Percentiles rank a stretch among this genome's conserved stretches.
Conservation (phyloP, 2,113 vertebrate genomes). For the Sisor rabdophorus region DNA sequence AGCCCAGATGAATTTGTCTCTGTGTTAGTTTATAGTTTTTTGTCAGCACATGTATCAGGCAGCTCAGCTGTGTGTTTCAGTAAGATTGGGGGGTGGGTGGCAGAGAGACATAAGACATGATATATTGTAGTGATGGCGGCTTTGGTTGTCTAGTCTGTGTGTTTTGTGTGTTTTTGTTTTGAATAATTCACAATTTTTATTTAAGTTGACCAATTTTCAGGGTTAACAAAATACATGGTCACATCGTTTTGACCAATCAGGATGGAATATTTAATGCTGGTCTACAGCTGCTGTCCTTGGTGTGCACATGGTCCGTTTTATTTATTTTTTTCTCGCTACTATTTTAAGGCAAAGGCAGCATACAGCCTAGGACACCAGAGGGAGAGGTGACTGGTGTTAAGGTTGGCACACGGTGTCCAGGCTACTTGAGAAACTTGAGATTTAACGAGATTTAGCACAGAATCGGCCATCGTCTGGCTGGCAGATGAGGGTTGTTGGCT, state of each 20-base stretch:
- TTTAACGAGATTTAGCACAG: not conserved
- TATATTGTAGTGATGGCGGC: too few relatives aligned
- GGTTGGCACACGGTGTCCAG: constrained; percentile 7
- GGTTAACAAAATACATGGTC: not conserved
- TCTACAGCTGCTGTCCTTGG: not conserved
- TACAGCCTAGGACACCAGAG: not conserved
- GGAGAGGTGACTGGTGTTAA: constrained; percentile 3
- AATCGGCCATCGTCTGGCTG: not conserved
- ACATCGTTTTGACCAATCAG: not conserved
- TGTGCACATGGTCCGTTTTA: constrained; percentile 53
- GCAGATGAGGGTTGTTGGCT: constrained; percentile 17
- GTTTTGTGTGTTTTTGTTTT: too few relatives aligned
- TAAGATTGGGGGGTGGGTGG: not conserved
- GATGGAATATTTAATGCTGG: not conserved
- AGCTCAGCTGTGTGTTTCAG: constrained; percentile 15
- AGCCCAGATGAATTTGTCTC: not conserved
- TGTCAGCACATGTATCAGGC: constrained; percentile 9
- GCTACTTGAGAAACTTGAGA: not conserved
- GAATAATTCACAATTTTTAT: too few relatives aligned
- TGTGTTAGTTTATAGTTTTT: constrained; percentile 24
- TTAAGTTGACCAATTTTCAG: too few relatives aligned
- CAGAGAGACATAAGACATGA: too few relatives aligned
- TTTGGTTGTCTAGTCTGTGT: too few relatives aligned
- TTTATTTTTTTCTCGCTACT: constrained; percentile 64
- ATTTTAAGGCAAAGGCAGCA: constrained; percentile 62